Evolutionary conservation across 2,113 vertebrate genomes (phyloP).

Genomic region (Strigops habroptila): DNA sequence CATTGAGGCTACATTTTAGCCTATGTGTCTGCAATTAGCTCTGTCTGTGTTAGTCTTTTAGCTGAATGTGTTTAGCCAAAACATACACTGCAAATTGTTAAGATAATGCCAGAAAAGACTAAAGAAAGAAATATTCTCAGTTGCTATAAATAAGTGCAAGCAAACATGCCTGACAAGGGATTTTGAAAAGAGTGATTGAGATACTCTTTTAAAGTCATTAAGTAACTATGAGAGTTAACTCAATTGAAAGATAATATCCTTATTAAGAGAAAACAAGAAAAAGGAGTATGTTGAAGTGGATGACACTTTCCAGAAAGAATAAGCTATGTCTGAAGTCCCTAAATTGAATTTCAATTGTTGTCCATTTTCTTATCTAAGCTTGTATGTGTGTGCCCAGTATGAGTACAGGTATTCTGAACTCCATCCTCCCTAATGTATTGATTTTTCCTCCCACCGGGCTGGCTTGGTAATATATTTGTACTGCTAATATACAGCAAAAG

Average conservation of each 20-base stretch:
- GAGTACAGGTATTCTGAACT: neutral
- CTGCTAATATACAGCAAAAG: neutral
- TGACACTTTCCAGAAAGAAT: slow-evolving; percentile 26
- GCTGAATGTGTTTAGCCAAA: neutral
- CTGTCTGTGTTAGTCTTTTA: neutral
- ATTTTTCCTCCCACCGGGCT: neutral
- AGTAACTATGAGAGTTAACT: slow-evolving; percentile 9
- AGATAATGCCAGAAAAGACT: neutral
- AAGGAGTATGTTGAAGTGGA: neutral
- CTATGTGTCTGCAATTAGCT: neutral
- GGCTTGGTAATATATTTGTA: neutral
- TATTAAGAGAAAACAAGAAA: slow-evolving; percentile 7
- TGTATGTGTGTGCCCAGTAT: neutral
- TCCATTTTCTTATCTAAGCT: neutral
- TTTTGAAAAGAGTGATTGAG: slow-evolving; percentile 2
- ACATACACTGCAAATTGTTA: neutral
- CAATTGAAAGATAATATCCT: slow-evolving; percentile 47
- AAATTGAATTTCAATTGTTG: neutral
- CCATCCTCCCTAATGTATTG: neutral
- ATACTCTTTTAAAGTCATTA: neutral
- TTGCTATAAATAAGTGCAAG: neutral
- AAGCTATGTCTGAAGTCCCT: neutral
- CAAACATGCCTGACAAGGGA: neutral
- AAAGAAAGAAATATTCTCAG: neutral
- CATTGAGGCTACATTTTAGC: neutral